phyloP scores from a whole-genome alignment of 2,888 invertebrate genomes.

The Tromatobia lineatoria region DNA sequence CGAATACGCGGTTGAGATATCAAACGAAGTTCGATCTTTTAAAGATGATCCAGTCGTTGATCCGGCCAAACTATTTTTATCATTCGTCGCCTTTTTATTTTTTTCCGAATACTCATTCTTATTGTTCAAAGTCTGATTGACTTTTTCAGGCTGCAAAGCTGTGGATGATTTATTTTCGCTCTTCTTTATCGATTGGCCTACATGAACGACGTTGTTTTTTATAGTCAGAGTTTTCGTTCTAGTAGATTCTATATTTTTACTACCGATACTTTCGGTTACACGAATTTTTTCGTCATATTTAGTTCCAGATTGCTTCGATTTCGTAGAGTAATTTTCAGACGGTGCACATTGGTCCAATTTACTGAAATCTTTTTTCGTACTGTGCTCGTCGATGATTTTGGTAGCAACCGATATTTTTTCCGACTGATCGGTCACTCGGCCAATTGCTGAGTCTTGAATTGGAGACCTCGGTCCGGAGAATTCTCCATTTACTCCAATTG shows the following conservation, averaged over 20 bases:
- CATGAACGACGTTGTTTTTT: slow-evolving; percentile 1
- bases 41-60: slow-evolving; percentile 60
- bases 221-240: neutral
- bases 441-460: slow-evolving; percentile 36
- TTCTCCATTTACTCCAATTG: slow-evolving; percentile 1
- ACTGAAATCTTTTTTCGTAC: slow-evolving; percentile 42
- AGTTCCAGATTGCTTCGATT: neutral
- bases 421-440: neutral
- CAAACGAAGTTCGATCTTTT: slow-evolving; percentile 68
- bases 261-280: neutral
- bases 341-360: slow-evolving; percentile 23
- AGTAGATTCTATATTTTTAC: slow-evolving; percentile 27
- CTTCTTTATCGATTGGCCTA: neutral
- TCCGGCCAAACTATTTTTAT: slow-evolving; percentile 25
- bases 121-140: neutral
- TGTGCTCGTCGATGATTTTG: slow-evolving; percentile 38
- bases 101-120: slow-evolving; percentile 1
- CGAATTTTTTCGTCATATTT: neutral
- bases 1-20: slow-evolving; percentile 66
- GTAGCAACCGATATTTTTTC: slow-evolving; percentile 20
- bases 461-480: slow-evolving; percentile 21
- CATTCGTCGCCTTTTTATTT: neutral
- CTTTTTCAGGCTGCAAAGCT: neutral
- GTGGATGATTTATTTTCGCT: slow-evolving; percentile 1
- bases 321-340: neutral